Base-by-base conservation (phyloP, 30 jellyfish, hydroid and myxozoan genomes). In the Hydractinia symbiolongicarpus region DNA sequence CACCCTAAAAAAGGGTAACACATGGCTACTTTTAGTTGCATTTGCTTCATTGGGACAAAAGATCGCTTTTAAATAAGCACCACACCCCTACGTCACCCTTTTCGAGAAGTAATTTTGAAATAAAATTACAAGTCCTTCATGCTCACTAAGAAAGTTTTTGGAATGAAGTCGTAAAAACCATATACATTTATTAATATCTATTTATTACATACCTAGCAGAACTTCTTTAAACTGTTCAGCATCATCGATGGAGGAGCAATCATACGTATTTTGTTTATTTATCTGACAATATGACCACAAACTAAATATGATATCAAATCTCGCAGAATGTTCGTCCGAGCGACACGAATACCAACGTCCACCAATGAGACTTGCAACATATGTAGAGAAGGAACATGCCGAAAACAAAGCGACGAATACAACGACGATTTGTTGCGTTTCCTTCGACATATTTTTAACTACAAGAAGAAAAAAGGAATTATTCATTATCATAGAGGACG, bases 341-440 rank as follows among this genome's bases (percentile, higher is more conserved):
- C 80, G 80, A 71, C 80, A 71, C 40, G 80, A 30, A 50, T 20
- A 71, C 80, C 80, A 71, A 19, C 51, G 40, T 71, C 13, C 9
- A 50, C 80, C 80, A 30, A 71, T 50, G 17, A 50, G 40, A 50
- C 80, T 71, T 50, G 51, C 56, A 71, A 50, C 51, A 8, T 20
- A 71, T 50, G 61, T 20, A 53, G 60, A 55, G 30, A 71, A 53
- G 54, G 80, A 71, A 20, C 80, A 71, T 20, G 54, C 40, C 13
- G 80, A 71, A 50, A 71, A 71, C 51, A 71, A 71, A 7, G 51
- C 10, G 9, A 71, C 61, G 54, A 71, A 71, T 15, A 10, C 80
- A 15, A 53, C 17, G 10, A 71, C 61, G 44, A 71, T 71, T 71
- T 71, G 68, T 20, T 20, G 80, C 15, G 80, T 71, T 71, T 71